Evolutionary conservation across 2,888 invertebrate species (phyloP), one percentile per base, ranked within the genome.

Genomic region (Eristalis pertinax): DNA sequence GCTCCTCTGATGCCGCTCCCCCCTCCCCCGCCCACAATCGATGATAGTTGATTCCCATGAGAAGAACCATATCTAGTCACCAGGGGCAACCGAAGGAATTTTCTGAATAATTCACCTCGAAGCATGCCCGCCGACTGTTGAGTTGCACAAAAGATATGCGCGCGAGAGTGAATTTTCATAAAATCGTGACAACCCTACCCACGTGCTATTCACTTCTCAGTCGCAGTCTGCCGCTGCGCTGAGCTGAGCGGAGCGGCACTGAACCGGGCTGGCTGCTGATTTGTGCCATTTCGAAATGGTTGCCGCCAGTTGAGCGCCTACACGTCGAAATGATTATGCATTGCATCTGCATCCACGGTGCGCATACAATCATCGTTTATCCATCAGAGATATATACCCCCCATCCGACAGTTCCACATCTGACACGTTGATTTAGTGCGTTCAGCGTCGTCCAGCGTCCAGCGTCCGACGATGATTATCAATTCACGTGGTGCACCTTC

Each of bases 171-270:
- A 74, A 82, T 83, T 83, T 86, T 74, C 41, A 78, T 73, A 84
- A 80, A 80, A 80, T 87, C 87, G 87, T 87, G 87, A 87, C 87
- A 69, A 69, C 84, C 84, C 79, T 76, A 84, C 87, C 84, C 79
- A 68, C 64, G 43, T 75, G 26, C 32, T 32, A 1, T n/a, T 43
- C 43, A 43, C n/a, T 43, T 1, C 43, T 32, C 4, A 7, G 5
- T 32, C 15, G 43, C 43, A 50, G 50, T 50, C 50, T 0, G 19
- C 19, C 7, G 50, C 7, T 10, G 19, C 19, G n/a, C 50, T 8
- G 38, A 5, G 19, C 19, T 50, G 50, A 19, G 8, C 50, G 0
- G 13, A 64, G 60, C 26, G 26, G 26, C 24, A 41, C 26, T 26
- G 26, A 26, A 26, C 26, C 4, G 26, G 26, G 26, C 26, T 26